Conservation (phyloP, 1,140 invertebrate species). For the Battus philenor region DNA sequence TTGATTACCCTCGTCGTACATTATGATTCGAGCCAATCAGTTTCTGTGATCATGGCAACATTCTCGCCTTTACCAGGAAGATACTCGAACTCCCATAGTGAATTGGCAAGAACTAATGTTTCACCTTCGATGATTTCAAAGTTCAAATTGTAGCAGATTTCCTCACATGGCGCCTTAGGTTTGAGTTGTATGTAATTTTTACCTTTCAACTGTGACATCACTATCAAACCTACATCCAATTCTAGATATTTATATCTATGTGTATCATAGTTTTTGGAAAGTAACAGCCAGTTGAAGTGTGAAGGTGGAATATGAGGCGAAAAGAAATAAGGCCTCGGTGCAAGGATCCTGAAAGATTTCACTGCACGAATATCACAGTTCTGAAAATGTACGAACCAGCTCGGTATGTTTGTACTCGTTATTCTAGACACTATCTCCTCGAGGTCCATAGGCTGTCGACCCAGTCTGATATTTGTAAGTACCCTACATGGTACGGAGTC, state of each 20-base stretch:
- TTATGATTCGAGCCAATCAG: slow-evolving; percentile 80
- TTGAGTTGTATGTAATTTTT: slow-evolving; percentile 80
- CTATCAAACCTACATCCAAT: slow-evolving; percentile 81
- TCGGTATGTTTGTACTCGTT: slow-evolving; percentile 79
- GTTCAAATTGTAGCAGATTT: slow-evolving; percentile 80
- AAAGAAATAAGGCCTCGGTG: slow-evolving; percentile 85
- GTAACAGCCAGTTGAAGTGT: slow-evolving; percentile 87
- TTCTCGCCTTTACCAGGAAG: slow-evolving; percentile 83
- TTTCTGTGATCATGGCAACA: slow-evolving; percentile 85
- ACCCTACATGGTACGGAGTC: slow-evolving; percentile 83
- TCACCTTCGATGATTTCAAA: slow-evolving; percentile 82
- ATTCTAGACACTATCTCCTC: slow-evolving; percentile 80
- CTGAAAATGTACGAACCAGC: slow-evolving; percentile 91
- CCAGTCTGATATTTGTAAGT: slow-evolving; percentile 81
- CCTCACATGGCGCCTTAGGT: slow-evolving; percentile 82
- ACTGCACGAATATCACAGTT: slow-evolving; percentile 88
- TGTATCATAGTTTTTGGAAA: slow-evolving; percentile 86
- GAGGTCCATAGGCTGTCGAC: slow-evolving; percentile 79
- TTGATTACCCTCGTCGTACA: slow-evolving; percentile 9
- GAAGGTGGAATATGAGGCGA: slow-evolving; percentile 85
- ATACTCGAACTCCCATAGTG: slow-evolving; percentile 87
- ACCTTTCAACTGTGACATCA: slow-evolving; percentile 85
- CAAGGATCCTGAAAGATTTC: slow-evolving; percentile 82
- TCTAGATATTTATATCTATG: slow-evolving; percentile 85
- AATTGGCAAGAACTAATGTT: slow-evolving; percentile 83